Base-by-base conservation (phyloP, 2,113 vertebrate species). In the Micromys minutus region DNA sequence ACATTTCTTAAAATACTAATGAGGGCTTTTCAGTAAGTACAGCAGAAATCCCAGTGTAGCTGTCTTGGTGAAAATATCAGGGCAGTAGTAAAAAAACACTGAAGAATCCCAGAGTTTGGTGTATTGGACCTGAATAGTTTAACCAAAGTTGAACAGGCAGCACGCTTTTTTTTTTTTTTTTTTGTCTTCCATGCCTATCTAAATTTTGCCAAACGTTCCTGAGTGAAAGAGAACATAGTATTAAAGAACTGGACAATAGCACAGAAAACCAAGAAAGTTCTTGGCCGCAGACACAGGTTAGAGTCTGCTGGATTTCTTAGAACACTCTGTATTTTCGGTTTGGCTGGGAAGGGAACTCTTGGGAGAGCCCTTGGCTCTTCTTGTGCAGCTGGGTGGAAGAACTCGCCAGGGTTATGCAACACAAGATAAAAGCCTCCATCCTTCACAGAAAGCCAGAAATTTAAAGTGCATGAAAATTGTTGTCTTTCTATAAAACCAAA, bases 1-100 rank as follows among this genome's bases (percentile, higher is more conserved):
- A 91, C 76, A 50, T 74, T 15, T 91, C 96, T 97, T 22, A 96
- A 97, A 97, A 96, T 97, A 97, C 90, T 93, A 97, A 97, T 52
- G 84, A 97, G 97, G 90, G 17, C 90, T 96, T 95, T 95, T 90
- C 89, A 97, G 88, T 86, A 94, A 96, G 90, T 72, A 63, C 89
- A 67, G 85, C 65, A 72, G 84, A 97, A 96, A 88, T 97, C 93
- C 95, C 96, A 96, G 21, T 1, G 71, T 86, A 93, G 92, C 71
- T 97, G 97, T 22, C 95, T 95, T 95, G 85, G 79, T 92, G 96
- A 96, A 94, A 94, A 31, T 92, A 84, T 80, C 69, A 87, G 63
- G 47, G 76, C n/a, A 24, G 69, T 36, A 77, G 45, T 90, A 59
- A 11, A 90, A n/a, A 16, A 85, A 52, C 77, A 29, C 7, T 76